Conservation (phyloP, 2,888 invertebrate genomes). For the Erebia epiphron region DNA sequence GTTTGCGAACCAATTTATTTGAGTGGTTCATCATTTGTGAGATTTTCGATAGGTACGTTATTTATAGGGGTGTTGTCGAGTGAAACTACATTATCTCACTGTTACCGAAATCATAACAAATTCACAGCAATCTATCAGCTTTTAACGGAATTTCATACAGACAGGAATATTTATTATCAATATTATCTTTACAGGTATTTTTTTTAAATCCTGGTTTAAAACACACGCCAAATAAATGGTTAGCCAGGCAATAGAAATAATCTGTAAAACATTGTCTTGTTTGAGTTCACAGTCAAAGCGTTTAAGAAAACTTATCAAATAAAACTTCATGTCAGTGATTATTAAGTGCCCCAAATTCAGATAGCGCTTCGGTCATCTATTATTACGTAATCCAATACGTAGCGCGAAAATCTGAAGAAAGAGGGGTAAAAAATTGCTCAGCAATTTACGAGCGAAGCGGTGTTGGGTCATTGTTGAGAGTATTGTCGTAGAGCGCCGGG, state of each 20-base stretch:
- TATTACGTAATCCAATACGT: background rate
- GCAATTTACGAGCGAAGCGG: slow-evolving; percentile 57
- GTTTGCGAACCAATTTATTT: slow-evolving; percentile 54
- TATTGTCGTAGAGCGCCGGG: slow-evolving; percentile 64
- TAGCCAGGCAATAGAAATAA: too few relatives aligned
- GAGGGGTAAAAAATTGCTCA: slow-evolving; percentile 43
- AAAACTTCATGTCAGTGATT: background rate
- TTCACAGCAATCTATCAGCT: slow-evolving; percentile 6
- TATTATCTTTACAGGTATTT: too few relatives aligned
- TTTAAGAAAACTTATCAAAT: background rate
- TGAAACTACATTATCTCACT: slow-evolving; percentile 18
- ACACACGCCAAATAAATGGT: too few relatives aligned
- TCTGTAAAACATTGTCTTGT: too few relatives aligned
- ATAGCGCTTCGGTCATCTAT: background rate
- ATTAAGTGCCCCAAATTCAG: background rate
- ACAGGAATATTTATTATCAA: background rate
- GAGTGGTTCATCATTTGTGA: slow-evolving; percentile 50
- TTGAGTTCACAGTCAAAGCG: too few relatives aligned
- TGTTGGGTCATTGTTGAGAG: slow-evolving; percentile 53
- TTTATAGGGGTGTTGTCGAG: slow-evolving; percentile 22
- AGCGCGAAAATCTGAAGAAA: slow-evolving; percentile 49
- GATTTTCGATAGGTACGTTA: slow-evolving; percentile 36
- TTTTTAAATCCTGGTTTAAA: too few relatives aligned
- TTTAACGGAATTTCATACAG: slow-evolving; percentile 7
- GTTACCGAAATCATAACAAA: slow-evolving; percentile 12